Conservation (phyloP, 2,113 vertebrate species). For the Hymenochirus boettgeri region DNA sequence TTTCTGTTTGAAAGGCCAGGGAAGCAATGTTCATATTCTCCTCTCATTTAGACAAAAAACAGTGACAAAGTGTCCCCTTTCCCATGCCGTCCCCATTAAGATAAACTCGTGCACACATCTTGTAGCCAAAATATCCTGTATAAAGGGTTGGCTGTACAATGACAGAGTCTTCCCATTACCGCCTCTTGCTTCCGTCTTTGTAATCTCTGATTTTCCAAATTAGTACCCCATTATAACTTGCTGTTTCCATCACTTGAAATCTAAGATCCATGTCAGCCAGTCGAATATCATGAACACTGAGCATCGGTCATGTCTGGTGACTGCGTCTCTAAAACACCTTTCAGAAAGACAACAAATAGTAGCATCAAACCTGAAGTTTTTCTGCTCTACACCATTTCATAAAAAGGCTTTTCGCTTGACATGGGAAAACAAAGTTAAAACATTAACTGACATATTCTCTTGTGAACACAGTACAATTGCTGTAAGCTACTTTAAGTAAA, state of each 20-base stretch:
- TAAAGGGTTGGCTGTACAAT: conserved; percentile 95
- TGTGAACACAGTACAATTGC: too few relatives aligned
- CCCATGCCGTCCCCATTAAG: conserved; percentile 98
- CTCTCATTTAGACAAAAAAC: conserved; percentile 97
- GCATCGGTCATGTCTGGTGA: conserved; percentile 90
- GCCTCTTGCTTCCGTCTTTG: conserved; percentile 96
- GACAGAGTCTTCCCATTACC: conserved; percentile 89
- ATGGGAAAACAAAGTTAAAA: too few relatives aligned
- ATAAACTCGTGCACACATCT: conserved; percentile 97
- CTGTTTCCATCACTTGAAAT: conserved; percentile 94
- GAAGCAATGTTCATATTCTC: conserved; percentile 94
- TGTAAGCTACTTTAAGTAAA: too few relatives aligned
- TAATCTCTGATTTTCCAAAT: conserved; percentile 98
- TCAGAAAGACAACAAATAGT: too few relatives aligned
- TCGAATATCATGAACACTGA: conserved; percentile 92
- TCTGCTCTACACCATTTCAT: too few relatives aligned
- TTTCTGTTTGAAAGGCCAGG: conserved; percentile 97
- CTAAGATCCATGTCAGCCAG: conserved; percentile 97
- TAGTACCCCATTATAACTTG: conserved; percentile 90
- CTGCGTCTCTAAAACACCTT: conserved; percentile 81
- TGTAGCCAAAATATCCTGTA: conserved; percentile 96
- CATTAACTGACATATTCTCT: too few relatives aligned
- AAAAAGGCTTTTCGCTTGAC: too few relatives aligned
- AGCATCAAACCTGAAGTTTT: too few relatives aligned
- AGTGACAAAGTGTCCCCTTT: conserved; percentile 91